Evolutionary conservation across 1,140 invertebrate genomes (phyloP).

Genomic region (Penaeus chinensis): DNA sequence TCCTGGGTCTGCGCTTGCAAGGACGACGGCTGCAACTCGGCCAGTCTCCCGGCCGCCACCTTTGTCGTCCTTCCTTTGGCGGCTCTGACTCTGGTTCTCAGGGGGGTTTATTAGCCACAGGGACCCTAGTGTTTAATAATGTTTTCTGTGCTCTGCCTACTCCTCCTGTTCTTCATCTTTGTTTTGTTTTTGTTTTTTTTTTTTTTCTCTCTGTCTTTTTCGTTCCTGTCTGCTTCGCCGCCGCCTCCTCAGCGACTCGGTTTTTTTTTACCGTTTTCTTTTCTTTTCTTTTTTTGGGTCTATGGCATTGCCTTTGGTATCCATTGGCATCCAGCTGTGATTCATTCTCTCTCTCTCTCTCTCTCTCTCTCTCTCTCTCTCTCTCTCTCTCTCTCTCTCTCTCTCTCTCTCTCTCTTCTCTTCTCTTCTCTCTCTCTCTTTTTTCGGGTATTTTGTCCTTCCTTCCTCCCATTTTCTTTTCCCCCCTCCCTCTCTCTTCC

Average conservation of each 20-base stretch:
- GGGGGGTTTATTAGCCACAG: constrained; percentile 32
- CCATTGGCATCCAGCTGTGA: too few relatives aligned
- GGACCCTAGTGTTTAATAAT: too few relatives aligned
- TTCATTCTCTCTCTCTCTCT: not conserved
- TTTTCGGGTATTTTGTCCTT: too few relatives aligned
- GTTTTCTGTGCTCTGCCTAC: too few relatives aligned
- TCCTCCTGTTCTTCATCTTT: too few relatives aligned
- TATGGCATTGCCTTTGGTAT: too few relatives aligned
- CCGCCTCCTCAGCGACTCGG: too few relatives aligned
- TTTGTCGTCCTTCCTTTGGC: not conserved
- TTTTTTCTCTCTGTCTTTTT: too few relatives aligned
- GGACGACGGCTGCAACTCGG: constrained; percentile 42
- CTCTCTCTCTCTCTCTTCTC: constrained; percentile 2
- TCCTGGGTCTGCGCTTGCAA: constrained; percentile 51
- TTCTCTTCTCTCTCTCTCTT: not conserved
- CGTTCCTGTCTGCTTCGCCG: too few relatives aligned
- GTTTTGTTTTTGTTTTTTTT: too few relatives aligned
- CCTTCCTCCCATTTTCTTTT: not conserved
- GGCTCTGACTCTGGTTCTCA: constrained; percentile 19
- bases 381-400: not conserved
- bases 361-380: not conserved
- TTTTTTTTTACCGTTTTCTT: not conserved
- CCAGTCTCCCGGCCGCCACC: constrained; percentile 22
- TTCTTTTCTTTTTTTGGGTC: not conserved
- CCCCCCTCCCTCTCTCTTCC: not conserved